Conservation (phyloP, 2,797 vertebrate genomes). For the Limnodromus scolopaceus region DNA sequence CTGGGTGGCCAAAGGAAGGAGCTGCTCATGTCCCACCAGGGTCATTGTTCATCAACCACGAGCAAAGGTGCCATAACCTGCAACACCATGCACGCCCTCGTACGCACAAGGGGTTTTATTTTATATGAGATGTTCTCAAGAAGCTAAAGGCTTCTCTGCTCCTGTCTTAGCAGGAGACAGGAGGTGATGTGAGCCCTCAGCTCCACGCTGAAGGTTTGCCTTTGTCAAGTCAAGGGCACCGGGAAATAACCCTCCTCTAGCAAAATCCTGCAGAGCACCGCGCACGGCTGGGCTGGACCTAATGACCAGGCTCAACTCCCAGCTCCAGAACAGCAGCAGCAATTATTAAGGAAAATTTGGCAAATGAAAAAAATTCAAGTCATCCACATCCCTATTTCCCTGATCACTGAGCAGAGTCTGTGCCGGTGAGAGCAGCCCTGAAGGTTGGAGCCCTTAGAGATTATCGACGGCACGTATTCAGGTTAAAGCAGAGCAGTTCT, state of each 20-base stretch:
- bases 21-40: background rate
- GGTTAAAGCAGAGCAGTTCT: background rate
- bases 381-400: background rate
- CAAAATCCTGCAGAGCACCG: background rate
- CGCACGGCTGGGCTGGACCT: background rate
- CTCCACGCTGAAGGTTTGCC: background rate
- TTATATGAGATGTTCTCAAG: background rate
- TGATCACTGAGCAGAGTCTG: background rate
- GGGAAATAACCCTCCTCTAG: background rate
- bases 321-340: background rate
- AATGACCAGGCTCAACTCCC: background rate
- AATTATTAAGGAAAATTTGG: background rate
- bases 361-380: background rate
- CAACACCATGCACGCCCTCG: rapidly evolving
- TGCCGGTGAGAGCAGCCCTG: background rate
- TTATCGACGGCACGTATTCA: background rate
- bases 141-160: background rate
- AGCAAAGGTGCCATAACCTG: background rate
- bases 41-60: rapidly evolving
- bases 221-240: background rate
- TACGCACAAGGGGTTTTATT: background rate
- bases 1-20: background rate
- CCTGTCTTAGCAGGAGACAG: rapidly evolving
- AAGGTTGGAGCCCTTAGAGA: background rate
- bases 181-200: rapidly evolving